A percentile compares a stretch with the other conserved stretches of the same genome.
Conservation (phyloP, 2,113 vertebrate genomes). For the Harpagus bidentatus region DNA sequence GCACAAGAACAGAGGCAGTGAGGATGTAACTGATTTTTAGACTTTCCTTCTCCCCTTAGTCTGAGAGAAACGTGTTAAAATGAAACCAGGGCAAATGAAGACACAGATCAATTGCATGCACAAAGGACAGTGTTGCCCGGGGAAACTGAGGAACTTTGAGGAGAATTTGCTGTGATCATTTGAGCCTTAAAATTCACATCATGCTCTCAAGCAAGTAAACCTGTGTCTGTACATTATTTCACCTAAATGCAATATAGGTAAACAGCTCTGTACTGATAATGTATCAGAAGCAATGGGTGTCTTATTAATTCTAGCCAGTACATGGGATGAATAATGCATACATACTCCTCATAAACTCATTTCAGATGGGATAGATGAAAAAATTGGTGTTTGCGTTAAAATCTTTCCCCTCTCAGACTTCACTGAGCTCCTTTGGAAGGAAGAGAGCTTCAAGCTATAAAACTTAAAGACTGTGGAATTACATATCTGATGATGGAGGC, state of each 20-base stretch:
- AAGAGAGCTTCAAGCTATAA: background rate
- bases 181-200: background rate
- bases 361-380: background rate
- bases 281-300: background rate
- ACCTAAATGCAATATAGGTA: background rate
- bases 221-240: background rate
- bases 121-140: background rate
- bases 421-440: background rate
- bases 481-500: background rate
- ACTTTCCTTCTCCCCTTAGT: background rate
- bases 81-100: constrained; percentile 31
- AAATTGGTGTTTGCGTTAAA: background rate
- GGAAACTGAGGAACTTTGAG: constrained; percentile 22
- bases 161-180: background rate
- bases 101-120: background rate
- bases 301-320: background rate
- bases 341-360: background rate
- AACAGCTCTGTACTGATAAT: background rate
- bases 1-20: background rate
- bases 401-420: background rate
- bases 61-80: background rate
- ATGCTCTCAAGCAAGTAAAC: background rate
- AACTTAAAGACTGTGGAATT: background rate
- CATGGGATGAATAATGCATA: background rate
- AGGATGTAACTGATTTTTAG: constrained; percentile 1